Evolutionary conservation across 1,140 invertebrate species (phyloP).

Genomic region (Saccostrea echinata): DNA sequence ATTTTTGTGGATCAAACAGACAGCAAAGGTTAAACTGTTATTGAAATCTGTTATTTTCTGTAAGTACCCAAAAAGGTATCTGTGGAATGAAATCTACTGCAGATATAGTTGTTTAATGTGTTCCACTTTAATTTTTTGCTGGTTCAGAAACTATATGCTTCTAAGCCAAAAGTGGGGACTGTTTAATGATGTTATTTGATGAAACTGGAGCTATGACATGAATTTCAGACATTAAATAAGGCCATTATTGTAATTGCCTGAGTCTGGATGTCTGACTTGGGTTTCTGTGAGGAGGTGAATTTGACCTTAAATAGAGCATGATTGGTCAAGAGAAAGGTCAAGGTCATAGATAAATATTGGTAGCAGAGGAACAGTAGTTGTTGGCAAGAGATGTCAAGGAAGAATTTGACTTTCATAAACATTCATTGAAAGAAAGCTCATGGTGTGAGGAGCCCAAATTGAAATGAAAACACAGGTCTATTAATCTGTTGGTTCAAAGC

Average conservation of each 20-base stretch:
- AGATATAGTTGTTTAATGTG: not conserved
- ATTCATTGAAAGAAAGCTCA: no score
- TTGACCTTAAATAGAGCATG: not conserved
- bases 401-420: no score
- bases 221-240: not conserved
- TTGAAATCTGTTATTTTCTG: not conserved
- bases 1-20: not conserved
- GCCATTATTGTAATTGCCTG: not conserved
- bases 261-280: not conserved
- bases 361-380: not conserved
- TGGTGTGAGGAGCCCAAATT: no score
- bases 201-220: not conserved
- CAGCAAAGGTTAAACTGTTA: constrained; percentile 4
- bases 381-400: not conserved
- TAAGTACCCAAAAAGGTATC: not conserved
- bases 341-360: not conserved
- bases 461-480: no score
- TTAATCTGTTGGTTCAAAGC: no score
- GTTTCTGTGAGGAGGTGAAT: not conserved
- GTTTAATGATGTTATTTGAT: not conserved
- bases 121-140: not conserved
- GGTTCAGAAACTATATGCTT: not conserved
- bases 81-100: not conserved
- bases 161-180: not conserved
- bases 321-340: not conserved